Evolutionary conservation across 2,888 invertebrate species (phyloP).

Genomic region (Chalcis sispes): DNA sequence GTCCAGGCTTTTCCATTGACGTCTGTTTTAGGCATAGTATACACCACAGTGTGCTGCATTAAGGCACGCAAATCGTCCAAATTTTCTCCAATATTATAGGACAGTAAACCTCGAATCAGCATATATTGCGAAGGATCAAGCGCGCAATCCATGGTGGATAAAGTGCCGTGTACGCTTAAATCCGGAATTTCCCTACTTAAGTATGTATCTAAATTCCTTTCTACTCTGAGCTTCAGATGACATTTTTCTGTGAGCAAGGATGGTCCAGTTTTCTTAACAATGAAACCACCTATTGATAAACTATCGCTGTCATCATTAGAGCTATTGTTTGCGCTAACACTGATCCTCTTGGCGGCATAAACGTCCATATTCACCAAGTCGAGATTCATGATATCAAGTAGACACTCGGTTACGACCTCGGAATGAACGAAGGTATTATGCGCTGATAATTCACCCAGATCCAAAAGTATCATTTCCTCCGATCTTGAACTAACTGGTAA

Average conservation of each 20-base stretch:
- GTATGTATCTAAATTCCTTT: conserved; percentile 86
- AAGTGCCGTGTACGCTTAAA: conserved; percentile 88
- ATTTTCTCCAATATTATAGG: conserved; percentile 93
- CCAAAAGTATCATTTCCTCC: conserved; percentile 86
- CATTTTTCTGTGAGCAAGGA: conserved; percentile 90
- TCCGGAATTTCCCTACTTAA: conserved; percentile 80
- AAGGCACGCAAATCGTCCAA: conserved; percentile 81
- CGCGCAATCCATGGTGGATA: conserved; percentile 90
- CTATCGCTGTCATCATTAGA: conserved; percentile 63
- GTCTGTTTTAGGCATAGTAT: conserved; percentile 54
- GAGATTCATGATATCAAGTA: conserved; percentile 86
- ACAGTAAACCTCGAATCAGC: conserved; percentile 89
- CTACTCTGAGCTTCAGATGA: conserved; percentile 86
- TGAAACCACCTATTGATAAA: conserved; percentile 77
- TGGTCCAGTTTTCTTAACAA: conserved; percentile 79
- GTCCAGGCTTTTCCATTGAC: conserved; percentile 83
- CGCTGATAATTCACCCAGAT: conserved; percentile 87
- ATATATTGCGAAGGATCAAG: conserved; percentile 91
- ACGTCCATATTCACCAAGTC: conserved; percentile 87
- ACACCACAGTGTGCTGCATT: conserved; percentile 66
- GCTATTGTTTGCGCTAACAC: conserved; percentile 61
- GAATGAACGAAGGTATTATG: conserved; percentile 86
- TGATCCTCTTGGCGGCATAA: conserved; percentile 80
- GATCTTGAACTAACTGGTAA: conserved; percentile 90
- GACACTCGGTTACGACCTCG: conserved; percentile 79